Conservation (phyloP, 2,113 vertebrate genomes). For the Pampusana beccarii region DNA sequence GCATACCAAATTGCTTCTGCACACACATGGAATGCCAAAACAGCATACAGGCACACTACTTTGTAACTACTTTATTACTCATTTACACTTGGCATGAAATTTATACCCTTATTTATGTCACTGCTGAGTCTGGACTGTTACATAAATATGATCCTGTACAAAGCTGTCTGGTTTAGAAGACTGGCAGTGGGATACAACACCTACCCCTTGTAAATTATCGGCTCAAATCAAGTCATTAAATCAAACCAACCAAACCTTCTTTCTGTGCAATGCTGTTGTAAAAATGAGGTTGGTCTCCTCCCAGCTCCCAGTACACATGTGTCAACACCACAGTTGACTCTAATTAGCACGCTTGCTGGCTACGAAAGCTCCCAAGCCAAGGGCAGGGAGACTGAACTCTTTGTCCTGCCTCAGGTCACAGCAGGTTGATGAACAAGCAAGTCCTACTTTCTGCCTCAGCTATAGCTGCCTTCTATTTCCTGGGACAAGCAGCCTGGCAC, state of each 20-base stretch:
- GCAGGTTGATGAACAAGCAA: conserved; percentile 25
- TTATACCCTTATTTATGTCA: neutral
- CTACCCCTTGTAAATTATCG: neutral
- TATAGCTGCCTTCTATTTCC: neutral
- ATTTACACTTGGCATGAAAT: neutral
- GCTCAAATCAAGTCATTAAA: conserved; percentile 6
- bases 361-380: fast-evolving
- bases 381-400: neutral
- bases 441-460: conserved; percentile 8
- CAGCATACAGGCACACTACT: neutral
- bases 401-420: neutral
- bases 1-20: conserved; percentile 44
- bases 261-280: neutral
- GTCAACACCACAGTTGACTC: neutral
- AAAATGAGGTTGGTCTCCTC: neutral
- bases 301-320: neutral
- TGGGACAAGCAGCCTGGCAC: neutral
- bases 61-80: conserved; percentile 3
- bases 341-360: conserved; percentile 1
- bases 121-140: neutral
- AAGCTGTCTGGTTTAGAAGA: neutral
- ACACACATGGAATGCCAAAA: conserved; percentile 25
- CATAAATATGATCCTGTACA: neutral
- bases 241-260: neutral
- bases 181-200: neutral